Conservation (phyloP, 2,888 invertebrate genomes). For the Brachynemurus nebulosus region DNA sequence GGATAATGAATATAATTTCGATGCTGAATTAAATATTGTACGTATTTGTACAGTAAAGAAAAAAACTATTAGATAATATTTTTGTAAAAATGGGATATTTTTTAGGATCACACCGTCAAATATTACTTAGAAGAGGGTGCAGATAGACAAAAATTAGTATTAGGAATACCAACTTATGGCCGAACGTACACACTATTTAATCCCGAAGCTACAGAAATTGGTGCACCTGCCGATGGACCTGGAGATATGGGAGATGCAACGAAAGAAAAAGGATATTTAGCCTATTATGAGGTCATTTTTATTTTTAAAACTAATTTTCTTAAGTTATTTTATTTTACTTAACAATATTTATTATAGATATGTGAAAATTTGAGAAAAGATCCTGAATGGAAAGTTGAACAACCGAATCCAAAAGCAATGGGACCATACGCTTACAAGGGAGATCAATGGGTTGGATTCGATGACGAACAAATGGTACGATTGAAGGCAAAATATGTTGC, state of each 20-base stretch:
- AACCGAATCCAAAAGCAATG: conserved; percentile 69
- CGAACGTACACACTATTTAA: conserved; percentile 81
- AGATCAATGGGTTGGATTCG: conserved; percentile 90
- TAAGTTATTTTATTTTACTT: neutral
- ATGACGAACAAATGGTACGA: conserved; percentile 69
- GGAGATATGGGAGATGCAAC: conserved; percentile 86
- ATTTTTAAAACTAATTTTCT: neutral
- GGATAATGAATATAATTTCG: conserved; percentile 75
- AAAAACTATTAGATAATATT: neutral
- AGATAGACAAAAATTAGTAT: conserved; percentile 60
- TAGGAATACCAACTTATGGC: conserved; percentile 84
- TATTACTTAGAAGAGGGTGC: conserved; percentile 70
- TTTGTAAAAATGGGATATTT: conserved; percentile 2
- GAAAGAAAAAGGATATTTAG: conserved; percentile 81
- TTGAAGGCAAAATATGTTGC: conserved; percentile 77
- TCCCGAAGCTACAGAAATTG: conserved; percentile 71
- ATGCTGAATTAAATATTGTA: conserved; percentile 77
- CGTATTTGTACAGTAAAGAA: conserved; percentile 35
- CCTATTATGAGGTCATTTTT: conserved; percentile 70
- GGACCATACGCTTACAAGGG: conserved; percentile 79
- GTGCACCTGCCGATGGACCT: conserved; percentile 79
- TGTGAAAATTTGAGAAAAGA: conserved; percentile 65
- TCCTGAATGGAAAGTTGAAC: conserved; percentile 69
- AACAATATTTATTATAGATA: conserved; percentile 40
- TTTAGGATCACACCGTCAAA: conserved; percentile 72